A percentile compares a stretch with the other conserved stretches of the same genome.
Conservation (phyloP, 2,797 vertebrate species). For the Pseudochaenichthys georgianus region DNA sequence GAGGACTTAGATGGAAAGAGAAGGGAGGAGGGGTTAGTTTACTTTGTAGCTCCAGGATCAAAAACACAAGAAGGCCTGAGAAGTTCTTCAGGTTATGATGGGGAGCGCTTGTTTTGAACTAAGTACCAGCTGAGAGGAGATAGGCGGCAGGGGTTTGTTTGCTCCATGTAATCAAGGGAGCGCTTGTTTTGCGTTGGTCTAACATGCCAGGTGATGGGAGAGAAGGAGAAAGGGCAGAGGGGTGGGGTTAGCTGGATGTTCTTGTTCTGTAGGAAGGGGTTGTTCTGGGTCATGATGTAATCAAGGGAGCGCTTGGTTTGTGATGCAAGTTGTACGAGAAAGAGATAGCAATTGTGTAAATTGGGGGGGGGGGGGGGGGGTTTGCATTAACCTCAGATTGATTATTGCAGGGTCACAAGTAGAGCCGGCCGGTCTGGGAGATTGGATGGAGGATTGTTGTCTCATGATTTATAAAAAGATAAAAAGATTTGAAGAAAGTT, state of each 20-base stretch:
- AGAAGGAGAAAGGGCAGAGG: neutral
- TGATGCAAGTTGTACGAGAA: neutral
- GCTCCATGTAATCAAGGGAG: neutral
- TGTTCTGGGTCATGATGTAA: neutral
- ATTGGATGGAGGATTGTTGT: neutral
- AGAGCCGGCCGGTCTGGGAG: too few species aligned
- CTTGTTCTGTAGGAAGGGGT: neutral
- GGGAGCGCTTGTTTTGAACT: too few species aligned
- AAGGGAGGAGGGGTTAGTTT: neutral
- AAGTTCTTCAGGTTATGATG: neutral
- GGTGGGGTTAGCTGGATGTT: neutral
- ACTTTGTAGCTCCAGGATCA: neutral
- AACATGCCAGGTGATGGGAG: neutral
- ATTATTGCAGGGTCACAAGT: neutral
- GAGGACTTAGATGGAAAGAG: too few species aligned
- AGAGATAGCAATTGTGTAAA: too few species aligned
- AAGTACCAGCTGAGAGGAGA: too few species aligned
- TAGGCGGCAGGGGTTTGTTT: too few species aligned
- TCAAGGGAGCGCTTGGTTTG: slow-evolving; percentile 25
- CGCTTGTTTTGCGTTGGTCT: neutral
- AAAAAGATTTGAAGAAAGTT: neutral
- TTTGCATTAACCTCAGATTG: neutral
- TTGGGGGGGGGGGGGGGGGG: neutral
- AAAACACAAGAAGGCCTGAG: neutral
- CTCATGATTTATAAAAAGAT: neutral